Percentiles rank a stretch among this genome's conserved stretches.
Conservation (phyloP, 2,113 vertebrate genomes). For the Eulemur rufifrons region DNA sequence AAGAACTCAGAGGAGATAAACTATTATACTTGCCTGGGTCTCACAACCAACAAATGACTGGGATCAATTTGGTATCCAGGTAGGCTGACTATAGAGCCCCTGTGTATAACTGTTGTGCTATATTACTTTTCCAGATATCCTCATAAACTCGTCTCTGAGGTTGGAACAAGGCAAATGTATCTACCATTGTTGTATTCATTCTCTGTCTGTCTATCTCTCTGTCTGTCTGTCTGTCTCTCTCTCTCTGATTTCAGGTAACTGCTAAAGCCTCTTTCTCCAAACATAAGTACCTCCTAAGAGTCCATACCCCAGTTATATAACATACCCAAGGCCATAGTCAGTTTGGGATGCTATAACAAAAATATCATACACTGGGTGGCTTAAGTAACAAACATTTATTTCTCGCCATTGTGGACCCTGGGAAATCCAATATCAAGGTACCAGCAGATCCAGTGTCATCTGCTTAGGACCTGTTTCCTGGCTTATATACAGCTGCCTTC, state of each 20-base stretch:
- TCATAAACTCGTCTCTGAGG: no score
- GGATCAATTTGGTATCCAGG: not conserved
- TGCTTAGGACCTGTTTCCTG: not conserved
- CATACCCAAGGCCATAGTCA: not conserved
- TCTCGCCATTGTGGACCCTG: not conserved
- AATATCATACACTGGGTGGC: not conserved
- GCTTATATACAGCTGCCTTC: not conserved
- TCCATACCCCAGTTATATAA: not conserved
- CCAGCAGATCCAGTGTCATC: not conserved
- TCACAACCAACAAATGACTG: not conserved
- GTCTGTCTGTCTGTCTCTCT: not conserved
- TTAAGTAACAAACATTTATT: not conserved
- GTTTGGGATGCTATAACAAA: not conserved
- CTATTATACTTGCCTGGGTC: not conserved
- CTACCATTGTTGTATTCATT: not conserved
- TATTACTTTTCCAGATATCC: not conserved
- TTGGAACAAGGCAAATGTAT: not conserved
- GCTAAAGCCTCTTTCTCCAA: not conserved
- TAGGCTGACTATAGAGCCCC: not conserved
- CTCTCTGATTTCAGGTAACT: not conserved
- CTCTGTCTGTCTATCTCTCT: not conserved
- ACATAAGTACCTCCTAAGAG: not conserved
- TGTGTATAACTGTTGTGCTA: not conserved
- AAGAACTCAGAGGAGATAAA: not conserved
- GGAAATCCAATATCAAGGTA: not conserved